These are phyloP conservation scores for Gila robusta DNA, from an alignment of 2,797 vertebrate genomes.

Conservation along the genomic window DNA sequence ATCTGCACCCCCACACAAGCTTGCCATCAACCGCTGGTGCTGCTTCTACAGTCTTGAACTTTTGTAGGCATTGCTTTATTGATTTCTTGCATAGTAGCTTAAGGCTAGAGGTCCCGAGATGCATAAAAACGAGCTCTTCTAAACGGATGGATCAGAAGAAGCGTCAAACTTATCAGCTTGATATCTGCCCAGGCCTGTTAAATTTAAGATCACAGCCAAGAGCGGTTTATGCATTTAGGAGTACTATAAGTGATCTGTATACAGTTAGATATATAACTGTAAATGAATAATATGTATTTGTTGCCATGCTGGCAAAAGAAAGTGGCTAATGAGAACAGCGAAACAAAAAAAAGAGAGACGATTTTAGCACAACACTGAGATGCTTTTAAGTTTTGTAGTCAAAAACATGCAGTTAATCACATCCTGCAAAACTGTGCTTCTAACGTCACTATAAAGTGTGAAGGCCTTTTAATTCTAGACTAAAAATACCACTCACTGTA, in stretches of 20 bases:
- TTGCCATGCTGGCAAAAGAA: neutral
- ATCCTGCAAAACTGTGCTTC: constrained; percentile 1
- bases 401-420: neutral
- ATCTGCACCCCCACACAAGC: constrained; percentile 15
- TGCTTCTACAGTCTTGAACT: constrained; percentile 43
- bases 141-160: constrained; percentile 9
- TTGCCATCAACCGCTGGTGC: neutral
- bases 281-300: neutral
- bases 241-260: neutral
- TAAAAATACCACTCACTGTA: constrained; percentile 33
- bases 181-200: constrained; percentile 13
- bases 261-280: neutral
- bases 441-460: neutral
- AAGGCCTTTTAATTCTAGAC: constrained; percentile 36
- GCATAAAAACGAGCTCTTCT: constrained; percentile 41
- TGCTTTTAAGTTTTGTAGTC: constrained; percentile 3
- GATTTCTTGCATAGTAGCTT: constrained; percentile 49
- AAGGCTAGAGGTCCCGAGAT: constrained; percentile 28
- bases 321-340: neutral
- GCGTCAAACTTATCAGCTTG: constrained; percentile 30
- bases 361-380: neutral
- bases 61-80: constrained; percentile 43
- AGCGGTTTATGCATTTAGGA: neutral
- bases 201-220: constrained; percentile 14
- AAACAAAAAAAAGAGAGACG: neutral